phyloP scores from a whole-genome alignment of 2,797 vertebrate species.

The Yasuhikotakia modesta region DNA sequence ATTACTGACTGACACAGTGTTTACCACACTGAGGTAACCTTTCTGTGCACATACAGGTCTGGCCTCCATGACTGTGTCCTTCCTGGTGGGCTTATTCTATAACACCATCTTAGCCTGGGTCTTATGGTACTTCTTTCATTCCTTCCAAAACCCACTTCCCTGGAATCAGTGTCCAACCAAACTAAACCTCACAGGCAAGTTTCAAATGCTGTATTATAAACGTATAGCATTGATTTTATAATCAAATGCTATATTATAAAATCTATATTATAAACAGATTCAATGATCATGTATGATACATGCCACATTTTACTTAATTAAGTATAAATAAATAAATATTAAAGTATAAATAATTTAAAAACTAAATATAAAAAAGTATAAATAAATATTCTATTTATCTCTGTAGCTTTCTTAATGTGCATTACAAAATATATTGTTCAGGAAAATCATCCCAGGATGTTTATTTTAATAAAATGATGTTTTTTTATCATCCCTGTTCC shows the following conservation, averaged over 20 bases:
- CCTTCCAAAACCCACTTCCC: constrained; percentile 87
- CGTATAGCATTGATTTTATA: too few relatives aligned
- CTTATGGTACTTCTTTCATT: constrained; percentile 90
- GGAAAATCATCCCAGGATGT: not conserved
- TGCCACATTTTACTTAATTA: too few relatives aligned
- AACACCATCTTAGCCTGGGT: constrained; percentile 89
- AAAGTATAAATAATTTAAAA: too few relatives aligned
- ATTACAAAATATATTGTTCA: not conserved
- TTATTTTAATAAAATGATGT: not conserved
- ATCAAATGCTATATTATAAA: too few relatives aligned
- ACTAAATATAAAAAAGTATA: too few relatives aligned
- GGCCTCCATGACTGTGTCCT: constrained; percentile 75
- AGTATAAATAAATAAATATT: too few relatives aligned
- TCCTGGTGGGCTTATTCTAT: constrained; percentile 84
- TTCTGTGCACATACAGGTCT: constrained; percentile 72
- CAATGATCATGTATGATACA: not conserved
- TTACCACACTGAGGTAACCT: not conserved
- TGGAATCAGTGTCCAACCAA: constrained; percentile 84
- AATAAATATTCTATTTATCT: too few relatives aligned
- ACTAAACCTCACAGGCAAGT: constrained; percentile 77
- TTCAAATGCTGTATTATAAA: not conserved
- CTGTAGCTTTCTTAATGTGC: not conserved
- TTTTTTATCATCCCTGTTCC: not conserved
- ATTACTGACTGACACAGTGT: not conserved
- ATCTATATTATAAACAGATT: not conserved